These are phyloP conservation scores for Unio delphinus DNA, from an alignment of 2,888 invertebrate genomes.

Conservation along the genomic window DNA sequence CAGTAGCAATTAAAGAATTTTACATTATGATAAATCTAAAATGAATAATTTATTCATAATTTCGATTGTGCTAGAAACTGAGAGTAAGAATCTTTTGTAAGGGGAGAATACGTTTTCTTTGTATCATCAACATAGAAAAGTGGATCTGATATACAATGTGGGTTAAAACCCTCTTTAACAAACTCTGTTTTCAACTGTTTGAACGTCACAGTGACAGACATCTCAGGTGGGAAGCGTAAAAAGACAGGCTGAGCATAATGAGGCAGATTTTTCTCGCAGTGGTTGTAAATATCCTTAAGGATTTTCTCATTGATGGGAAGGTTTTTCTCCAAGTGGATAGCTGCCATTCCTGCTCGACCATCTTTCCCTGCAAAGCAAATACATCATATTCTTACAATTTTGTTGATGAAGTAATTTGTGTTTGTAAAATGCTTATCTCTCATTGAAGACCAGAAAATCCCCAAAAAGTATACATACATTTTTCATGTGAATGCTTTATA, in stretches of 20 bases:
- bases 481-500: no score
- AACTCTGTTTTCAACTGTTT: slow-evolving; percentile 60
- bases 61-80: slow-evolving; percentile 34
- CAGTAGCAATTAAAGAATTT: no score
- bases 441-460: no score
- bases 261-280: slow-evolving; percentile 48
- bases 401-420: no score
- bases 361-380: slow-evolving; percentile 38
- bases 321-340: slow-evolving; percentile 48
- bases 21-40: no score
- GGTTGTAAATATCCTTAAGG: slow-evolving; percentile 39
- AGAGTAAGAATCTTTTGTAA: slow-evolving; percentile 28
- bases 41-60: slow-evolving; percentile 12
- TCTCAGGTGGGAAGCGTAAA: slow-evolving; percentile 43
- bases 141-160: slow-evolving; percentile 40
- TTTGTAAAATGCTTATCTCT: no score
- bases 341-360: slow-evolving; percentile 65
- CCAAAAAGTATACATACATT: no score
- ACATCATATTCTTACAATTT: background rate
- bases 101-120: slow-evolving; percentile 38
- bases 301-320: slow-evolving; percentile 23
- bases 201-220: slow-evolving; percentile 49
- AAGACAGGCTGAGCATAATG: slow-evolving; percentile 54
- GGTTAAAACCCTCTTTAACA: slow-evolving; percentile 58
- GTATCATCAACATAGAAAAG: slow-evolving; percentile 45